These are phyloP conservation scores for Apomyelois bistriatella DNA, from an alignment of 2,888 invertebrate species.

Conservation along the genomic window DNA sequence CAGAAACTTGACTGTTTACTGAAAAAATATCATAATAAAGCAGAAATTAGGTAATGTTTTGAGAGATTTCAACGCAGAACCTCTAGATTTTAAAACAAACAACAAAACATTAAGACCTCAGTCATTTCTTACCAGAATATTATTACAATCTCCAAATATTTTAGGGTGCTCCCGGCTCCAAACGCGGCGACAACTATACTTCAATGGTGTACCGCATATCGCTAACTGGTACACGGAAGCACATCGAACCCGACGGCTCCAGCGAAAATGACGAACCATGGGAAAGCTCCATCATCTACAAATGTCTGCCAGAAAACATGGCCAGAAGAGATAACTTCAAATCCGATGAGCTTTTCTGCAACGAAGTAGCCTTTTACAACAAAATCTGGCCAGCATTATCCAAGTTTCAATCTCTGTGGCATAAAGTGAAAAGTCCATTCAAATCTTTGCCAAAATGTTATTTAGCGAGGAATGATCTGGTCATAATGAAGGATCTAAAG, in stretches of 20 bases:
- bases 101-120: too few relatives aligned
- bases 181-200: constrained; percentile 87
- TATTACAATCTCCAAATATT: constrained; percentile 8
- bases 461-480: constrained; percentile 77
- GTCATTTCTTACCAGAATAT: too few relatives aligned
- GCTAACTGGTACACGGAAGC: constrained; percentile 72
- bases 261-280: constrained; percentile 71
- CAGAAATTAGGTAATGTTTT: too few relatives aligned
- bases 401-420: constrained; percentile 76
- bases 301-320: constrained; percentile 83
- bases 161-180: constrained; percentile 84
- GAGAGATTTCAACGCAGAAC: too few relatives aligned
- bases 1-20: too few relatives aligned
- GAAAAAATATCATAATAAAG: too few relatives aligned
- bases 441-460: constrained; percentile 81
- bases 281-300: constrained; percentile 84
- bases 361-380: constrained; percentile 86
- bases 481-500: constrained; percentile 82
- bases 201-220: constrained; percentile 85
- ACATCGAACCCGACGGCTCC: constrained; percentile 44
- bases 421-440: constrained; percentile 61
- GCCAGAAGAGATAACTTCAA: constrained; percentile 84
- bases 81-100: too few relatives aligned
- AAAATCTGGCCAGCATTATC: constrained; percentile 84
- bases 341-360: constrained; percentile 84